Percentiles rank a stretch among this genome's conserved stretches.
Evolutionary conservation across 2,113 vertebrate genomes (phyloP).

Genomic region (Tragelaphus buxtoni): DNA sequence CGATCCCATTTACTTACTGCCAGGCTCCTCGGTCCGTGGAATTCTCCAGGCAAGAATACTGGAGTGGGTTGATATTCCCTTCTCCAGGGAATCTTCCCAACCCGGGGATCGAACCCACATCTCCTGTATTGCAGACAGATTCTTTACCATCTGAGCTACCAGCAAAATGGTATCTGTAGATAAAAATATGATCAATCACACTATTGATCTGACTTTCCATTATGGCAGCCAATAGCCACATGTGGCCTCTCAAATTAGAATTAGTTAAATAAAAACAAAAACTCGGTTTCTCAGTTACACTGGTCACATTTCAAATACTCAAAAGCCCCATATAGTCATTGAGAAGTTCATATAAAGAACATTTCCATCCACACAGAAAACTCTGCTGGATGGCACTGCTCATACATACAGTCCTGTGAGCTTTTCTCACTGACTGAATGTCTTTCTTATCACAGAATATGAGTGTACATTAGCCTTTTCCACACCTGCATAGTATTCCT

Average conservation of each 20-base stretch:
- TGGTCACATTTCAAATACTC: neutral
- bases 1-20: neutral
- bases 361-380: neutral
- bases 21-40: neutral
- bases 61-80: neutral
- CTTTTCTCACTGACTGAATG: neutral
- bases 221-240: neutral
- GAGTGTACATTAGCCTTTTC: neutral
- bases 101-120: neutral
- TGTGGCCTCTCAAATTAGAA: neutral
- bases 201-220: too few species aligned
- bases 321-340: neutral
- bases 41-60: neutral
- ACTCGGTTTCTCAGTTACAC: neutral
- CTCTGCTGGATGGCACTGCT: neutral
- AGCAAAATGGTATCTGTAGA: neutral
- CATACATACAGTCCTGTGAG: fast-evolving
- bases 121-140: neutral
- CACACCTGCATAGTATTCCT: neutral
- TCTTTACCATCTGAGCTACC: neutral
- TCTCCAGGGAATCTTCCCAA: neutral
- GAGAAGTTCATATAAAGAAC: neutral
- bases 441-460: neutral
- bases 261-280: neutral
- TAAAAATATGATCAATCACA: neutral